These are phyloP conservation scores for Himalopsyche tibetana DNA, from an alignment of 2,888 invertebrate species.

Conservation along the genomic window DNA sequence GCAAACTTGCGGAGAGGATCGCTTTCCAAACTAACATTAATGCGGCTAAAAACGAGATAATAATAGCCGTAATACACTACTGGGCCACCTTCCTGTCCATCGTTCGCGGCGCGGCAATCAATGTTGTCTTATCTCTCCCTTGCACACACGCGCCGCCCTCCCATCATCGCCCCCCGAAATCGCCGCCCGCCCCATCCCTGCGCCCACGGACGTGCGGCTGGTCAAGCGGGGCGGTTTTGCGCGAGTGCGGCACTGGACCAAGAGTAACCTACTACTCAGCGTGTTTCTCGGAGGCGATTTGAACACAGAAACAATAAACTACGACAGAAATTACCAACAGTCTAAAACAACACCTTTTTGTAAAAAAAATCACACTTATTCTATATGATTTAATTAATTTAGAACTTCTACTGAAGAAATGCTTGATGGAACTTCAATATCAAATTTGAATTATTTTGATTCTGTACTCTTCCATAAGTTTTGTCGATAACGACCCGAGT, in stretches of 20 bases:
- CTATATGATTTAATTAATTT: no score
- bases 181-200: conserved; percentile 45
- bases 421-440: no score
- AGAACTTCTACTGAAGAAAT: no score
- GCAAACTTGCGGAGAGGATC: no score
- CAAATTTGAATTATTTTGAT: no score
- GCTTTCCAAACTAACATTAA: neutral
- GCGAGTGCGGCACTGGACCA: neutral
- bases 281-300: neutral
- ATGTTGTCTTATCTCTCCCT: conserved; percentile 64
- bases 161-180: neutral
- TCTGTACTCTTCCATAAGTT: no score
- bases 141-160: conserved; percentile 61
- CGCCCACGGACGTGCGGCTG: conserved; percentile 44
- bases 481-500: no score
- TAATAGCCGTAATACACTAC: conserved; percentile 31
- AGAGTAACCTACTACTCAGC: neutral
- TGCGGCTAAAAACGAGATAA: conserved; percentile 2
- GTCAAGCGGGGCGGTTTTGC: conserved; percentile 47
- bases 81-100: conserved; percentile 50
- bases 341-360: no score
- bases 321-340: no score
- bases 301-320: neutral
- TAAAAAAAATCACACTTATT: no score
- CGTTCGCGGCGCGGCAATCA: conserved; percentile 57